These are phyloP conservation scores for Pteronotus mesoamericanus DNA, from an alignment of 2,797 vertebrate species.

Conservation along the genomic window DNA sequence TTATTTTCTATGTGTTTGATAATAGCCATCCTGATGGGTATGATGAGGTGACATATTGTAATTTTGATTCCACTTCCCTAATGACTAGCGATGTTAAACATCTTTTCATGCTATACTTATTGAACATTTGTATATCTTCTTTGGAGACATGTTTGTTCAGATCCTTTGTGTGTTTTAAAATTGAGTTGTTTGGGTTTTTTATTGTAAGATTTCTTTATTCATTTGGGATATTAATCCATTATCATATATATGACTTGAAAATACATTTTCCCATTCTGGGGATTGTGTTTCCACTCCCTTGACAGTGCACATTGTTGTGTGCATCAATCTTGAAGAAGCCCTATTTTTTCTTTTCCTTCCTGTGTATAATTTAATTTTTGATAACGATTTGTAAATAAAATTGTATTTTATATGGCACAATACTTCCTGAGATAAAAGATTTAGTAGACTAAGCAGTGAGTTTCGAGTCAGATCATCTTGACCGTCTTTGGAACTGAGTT, in stretches of 20 bases:
- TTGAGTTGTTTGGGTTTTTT: background rate
- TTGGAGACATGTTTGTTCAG: background rate
- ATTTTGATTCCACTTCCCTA: conserved; percentile 4
- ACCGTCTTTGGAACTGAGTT: background rate
- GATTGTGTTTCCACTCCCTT: conserved; percentile 4
- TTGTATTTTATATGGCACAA: background rate
- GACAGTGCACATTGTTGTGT: background rate
- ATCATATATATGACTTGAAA: background rate
- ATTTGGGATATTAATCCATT: background rate
- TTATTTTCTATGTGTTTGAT: background rate
- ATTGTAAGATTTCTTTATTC: background rate
- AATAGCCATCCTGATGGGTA: background rate
- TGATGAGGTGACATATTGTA: background rate
- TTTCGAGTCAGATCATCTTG: background rate
- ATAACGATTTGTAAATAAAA: background rate
- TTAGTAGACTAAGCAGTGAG: background rate
- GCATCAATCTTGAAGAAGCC: background rate
- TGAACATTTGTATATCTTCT: background rate
- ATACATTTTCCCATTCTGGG: conserved; percentile 16
- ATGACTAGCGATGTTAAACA: background rate
- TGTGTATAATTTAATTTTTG: background rate
- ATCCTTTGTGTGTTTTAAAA: background rate
- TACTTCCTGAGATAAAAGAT: background rate
- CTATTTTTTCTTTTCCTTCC: background rate
- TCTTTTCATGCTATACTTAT: background rate